Percentiles rank a stretch among this genome's conserved stretches.
Evolutionary conservation across 2,888 invertebrate species (phyloP).

Genomic region (Schizaphis graminum): DNA sequence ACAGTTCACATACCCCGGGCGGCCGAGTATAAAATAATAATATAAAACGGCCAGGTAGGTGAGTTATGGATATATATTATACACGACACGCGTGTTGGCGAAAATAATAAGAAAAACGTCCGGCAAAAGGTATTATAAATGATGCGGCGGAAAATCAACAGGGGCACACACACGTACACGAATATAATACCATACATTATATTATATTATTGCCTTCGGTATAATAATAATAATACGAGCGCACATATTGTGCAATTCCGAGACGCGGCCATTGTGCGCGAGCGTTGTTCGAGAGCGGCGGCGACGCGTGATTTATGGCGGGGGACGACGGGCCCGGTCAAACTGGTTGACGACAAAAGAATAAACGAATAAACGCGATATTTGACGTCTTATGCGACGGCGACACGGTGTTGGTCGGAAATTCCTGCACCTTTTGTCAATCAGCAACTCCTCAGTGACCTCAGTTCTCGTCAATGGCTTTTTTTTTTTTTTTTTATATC

Average conservation of each 20-base stretch:
- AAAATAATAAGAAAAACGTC: slow-evolving; percentile 50
- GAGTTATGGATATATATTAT: not conserved
- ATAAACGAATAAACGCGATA: slow-evolving; percentile 28
- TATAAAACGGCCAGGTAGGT: not conserved
- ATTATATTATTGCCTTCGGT: slow-evolving; percentile 3
- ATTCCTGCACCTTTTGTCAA: slow-evolving; percentile 61
- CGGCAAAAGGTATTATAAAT: slow-evolving; percentile 53
- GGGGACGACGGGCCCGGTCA: slow-evolving; percentile 20
- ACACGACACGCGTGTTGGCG: not conserved
- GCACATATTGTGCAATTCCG: slow-evolving; percentile 59
- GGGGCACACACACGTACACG: slow-evolving; percentile 32
- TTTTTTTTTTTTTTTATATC: not conserved
- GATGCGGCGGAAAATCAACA: slow-evolving; percentile 57
- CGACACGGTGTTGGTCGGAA: slow-evolving; percentile 29
- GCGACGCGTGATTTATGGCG: slow-evolving; percentile 58
- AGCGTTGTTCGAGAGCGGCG: not conserved
- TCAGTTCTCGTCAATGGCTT: not conserved
- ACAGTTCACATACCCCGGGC: not conserved
- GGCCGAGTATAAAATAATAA: not conserved
- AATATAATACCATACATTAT: slow-evolving; percentile 11
- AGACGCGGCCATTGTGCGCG: slow-evolving; percentile 45
- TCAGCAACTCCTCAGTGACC: not conserved
- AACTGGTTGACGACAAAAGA: slow-evolving; percentile 65
- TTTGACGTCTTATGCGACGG: slow-evolving; percentile 46
- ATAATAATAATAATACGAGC: not conserved